Evolutionary conservation across 2,113 vertebrate species (phyloP), one percentile per base, ranked within the genome.

Genomic region (Brachyistius frenatus): DNA sequence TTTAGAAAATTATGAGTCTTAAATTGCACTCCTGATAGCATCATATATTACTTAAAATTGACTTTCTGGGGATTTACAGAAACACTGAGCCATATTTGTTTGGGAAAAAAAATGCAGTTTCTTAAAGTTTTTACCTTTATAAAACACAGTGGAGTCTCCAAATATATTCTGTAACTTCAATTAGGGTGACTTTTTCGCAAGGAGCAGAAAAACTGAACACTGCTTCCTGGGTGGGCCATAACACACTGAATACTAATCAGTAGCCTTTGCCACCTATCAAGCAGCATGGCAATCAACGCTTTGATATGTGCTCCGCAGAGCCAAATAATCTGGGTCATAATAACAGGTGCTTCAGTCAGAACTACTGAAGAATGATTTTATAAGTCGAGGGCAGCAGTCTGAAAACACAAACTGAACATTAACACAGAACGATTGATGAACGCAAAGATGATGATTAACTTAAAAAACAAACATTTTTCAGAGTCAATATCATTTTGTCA

Each of bases 1-100:
- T 85, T 80, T 46, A 55, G 2, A 68, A 80, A 72, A 57, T 80
- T 57, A 23, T 23, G 23, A 56, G 39, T 64, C 15, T 64, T 35
- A 73, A 79, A 78, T 52, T 58, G 13, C 33, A 39, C 65, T 49
- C 33, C 35, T 70, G 4, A 3, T 44, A 36, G 7, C 30, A 33
- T 54, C 44, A 41, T 15, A 35, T 62, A 80, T 56, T 3, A 41
- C 13, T 50, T 5, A 4, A 15, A 56, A 56, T 47, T 31, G 9
- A 61, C 44, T 80, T 75, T 68, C 5, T 57, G 50, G 7, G 23
- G 60, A 58, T 23, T 41, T 7, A 0, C 35, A 70, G 57, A 52
- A 55, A 50, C 55, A 36, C 23, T 41, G 33, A 69, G 39, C 0
- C 15, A 14, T 13, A 7, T 65, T 69, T 58, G 14, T 62, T 15